Evolutionary conservation across 1,140 invertebrate species (phyloP), one percentile per base, ranked within the genome.

Genomic region (Pseudomyrmex cubaensis): DNA sequence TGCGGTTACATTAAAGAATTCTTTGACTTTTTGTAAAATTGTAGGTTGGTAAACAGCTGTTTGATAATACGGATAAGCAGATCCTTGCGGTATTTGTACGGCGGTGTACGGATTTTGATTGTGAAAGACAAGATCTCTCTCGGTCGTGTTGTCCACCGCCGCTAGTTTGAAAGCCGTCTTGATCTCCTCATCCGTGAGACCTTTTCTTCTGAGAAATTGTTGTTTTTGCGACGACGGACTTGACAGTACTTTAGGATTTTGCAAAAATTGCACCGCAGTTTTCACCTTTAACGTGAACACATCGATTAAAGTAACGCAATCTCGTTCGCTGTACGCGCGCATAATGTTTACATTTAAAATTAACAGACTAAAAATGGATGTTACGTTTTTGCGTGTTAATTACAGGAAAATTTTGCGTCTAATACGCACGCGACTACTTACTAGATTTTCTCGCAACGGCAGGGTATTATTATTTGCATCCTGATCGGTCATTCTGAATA

Each of bases 181-280:
- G 70, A 98, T 97, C 93, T 98, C 97, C n/a, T 95, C 93, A n/a
- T 97, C 96, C 0, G 96, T 97, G 1, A 98, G 93, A 74, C 98
- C 98, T 95, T 98, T 98, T 83, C 95, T 96, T 87, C 96, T 95
- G 5, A 98, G 94, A 94, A 98, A 98, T 85, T 96, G 95, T 91
- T 97, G 96, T 90, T 97, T 98, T 88, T 97, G 96, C 64, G 95
- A 95, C 52, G 97, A 89, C 0, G 97, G 96, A 91, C 96, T 97
- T 74, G 95, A 93, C 59, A 95, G 95, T 3, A 98, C 97, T 92
- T 97, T 97, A 48, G 97, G 97, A 94, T 98, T 98, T 92, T 97
- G 96, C 52, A 98, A 93, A 94, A 98, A 98, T 89, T 97, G 97
- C 10, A 98, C 96, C 50, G 98, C 98, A 44, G 97, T 98, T 77